These are phyloP conservation scores for Sericinus montela DNA, from an alignment of 2,888 invertebrate genomes.

Conservation along the genomic window DNA sequence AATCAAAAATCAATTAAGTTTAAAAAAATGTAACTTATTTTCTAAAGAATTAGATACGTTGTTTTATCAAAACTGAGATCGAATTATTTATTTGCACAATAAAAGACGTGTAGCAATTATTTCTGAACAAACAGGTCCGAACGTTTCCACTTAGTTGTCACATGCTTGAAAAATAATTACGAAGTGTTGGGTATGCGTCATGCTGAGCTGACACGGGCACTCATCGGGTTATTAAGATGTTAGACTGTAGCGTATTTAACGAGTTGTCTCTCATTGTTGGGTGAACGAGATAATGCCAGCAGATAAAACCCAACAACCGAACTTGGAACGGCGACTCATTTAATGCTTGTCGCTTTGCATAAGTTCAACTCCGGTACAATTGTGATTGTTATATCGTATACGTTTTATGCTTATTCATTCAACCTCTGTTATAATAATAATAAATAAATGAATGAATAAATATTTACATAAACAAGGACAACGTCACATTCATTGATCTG, in stretches of 20 bases:
- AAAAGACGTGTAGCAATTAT: conserved; percentile 45
- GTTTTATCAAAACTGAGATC: neutral
- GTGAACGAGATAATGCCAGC: conserved; percentile 53
- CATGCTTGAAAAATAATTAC: conserved; percentile 67
- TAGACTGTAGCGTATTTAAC: conserved; percentile 51
- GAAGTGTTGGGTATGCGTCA: conserved; percentile 57
- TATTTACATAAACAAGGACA: no score
- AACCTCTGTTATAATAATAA: conserved; percentile 2
- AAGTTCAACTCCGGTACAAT: conserved; percentile 26
- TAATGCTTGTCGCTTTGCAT: conserved; percentile 70
- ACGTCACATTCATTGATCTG: no score
- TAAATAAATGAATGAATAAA: no score
- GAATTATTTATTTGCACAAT: conserved; percentile 29
- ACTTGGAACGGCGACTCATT: conserved; percentile 61
- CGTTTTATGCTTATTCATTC: conserved; percentile 6
- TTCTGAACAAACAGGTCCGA: conserved; percentile 26
- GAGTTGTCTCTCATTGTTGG: conserved; percentile 59
- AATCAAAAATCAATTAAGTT: no score
- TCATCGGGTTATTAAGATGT: conserved; percentile 71
- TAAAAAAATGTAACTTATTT: no score
- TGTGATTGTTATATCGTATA: conserved; percentile 15
- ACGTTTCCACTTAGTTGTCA: conserved; percentile 57
- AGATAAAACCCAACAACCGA: conserved; percentile 59
- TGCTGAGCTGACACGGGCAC: conserved; percentile 69
- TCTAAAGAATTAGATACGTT: no score